Percentiles rank a stretch among this genome's conserved stretches.
Conservation (phyloP, 1,140 invertebrate genomes). For the Copidosoma floridanum region DNA sequence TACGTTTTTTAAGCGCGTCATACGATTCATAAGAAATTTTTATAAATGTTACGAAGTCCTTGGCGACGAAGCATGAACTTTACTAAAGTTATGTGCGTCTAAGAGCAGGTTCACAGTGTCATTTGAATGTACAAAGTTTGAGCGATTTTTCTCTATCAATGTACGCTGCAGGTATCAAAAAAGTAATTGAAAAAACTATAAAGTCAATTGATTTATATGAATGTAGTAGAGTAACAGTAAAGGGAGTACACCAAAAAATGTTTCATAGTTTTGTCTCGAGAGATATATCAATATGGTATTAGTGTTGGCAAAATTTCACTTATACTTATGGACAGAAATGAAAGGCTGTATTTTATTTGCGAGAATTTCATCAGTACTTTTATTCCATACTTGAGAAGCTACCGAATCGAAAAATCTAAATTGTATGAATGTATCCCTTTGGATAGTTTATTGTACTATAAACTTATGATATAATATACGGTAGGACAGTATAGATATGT, state of each 20-base stretch:
- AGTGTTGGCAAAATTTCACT: slow-evolving; percentile 22
- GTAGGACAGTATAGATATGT: no score
- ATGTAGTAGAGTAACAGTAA: slow-evolving; percentile 17
- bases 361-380: slow-evolving; percentile 25
- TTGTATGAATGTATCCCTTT: slow-evolving; percentile 11
- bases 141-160: slow-evolving; percentile 4
- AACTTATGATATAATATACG: no score
- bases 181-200: slow-evolving; percentile 1
- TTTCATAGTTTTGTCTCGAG: slow-evolving; percentile 4
- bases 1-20: slow-evolving; percentile 19
- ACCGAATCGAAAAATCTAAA: slow-evolving; percentile 6
- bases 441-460: no score
- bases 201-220: background rate
- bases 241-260: slow-evolving; percentile 22
- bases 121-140: slow-evolving; percentile 11
- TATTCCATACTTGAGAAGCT: slow-evolving; percentile 11
- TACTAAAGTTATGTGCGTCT: slow-evolving; percentile 23
- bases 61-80: slow-evolving; percentile 24
- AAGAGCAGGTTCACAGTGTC: slow-evolving; percentile 16
- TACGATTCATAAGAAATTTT: slow-evolving; percentile 22
- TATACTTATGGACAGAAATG: slow-evolving; percentile 16
- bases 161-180: slow-evolving; percentile 19
- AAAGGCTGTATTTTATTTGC: slow-evolving; percentile 15
- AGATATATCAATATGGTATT: slow-evolving; percentile 15
- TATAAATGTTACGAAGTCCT: slow-evolving; percentile 21